Percentiles rank a stretch among this genome's conserved stretches.
Evolutionary conservation across 2,797 vertebrate genomes (phyloP).

Genomic region (Cuculus canorus): DNA sequence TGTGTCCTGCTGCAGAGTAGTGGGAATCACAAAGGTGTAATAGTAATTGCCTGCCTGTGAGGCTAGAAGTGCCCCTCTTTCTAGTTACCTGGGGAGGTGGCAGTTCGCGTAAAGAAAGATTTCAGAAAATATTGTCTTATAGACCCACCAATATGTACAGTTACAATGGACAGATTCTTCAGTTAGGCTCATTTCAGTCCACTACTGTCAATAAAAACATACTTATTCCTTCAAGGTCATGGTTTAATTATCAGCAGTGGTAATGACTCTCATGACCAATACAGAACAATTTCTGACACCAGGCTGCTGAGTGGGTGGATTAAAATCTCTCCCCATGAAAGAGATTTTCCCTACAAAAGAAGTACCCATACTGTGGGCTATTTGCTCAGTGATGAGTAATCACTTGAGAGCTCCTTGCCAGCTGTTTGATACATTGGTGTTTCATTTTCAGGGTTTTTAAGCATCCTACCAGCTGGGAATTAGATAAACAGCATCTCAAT

Average conservation of each 20-base stretch:
- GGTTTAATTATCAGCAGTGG: background rate
- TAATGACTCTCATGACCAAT: background rate
- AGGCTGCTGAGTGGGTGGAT: background rate
- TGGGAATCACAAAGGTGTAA: background rate
- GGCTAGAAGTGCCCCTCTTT: background rate
- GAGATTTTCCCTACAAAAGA: slow-evolving; percentile 2
- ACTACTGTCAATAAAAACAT: background rate
- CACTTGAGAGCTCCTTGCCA: background rate
- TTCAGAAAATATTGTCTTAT: background rate
- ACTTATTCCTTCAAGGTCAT: background rate
- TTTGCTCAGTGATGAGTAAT: background rate
- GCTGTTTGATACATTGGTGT: background rate
- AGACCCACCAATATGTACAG: background rate
- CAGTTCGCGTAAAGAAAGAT: background rate
- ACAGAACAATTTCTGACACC: background rate
- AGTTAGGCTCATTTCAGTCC: background rate
- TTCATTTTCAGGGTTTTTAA: slow-evolving; percentile 38
- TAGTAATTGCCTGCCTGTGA: background rate
- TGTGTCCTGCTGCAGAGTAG: background rate
- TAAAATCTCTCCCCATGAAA: background rate
- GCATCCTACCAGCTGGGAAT: background rate
- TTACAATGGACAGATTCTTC: background rate
- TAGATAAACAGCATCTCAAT: background rate
- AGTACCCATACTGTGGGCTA: background rate
- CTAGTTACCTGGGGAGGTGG: background rate